A percentile compares a stretch with the other conserved stretches of the same genome.
Evolutionary conservation across 2,888 invertebrate species (phyloP).

Genomic region (Scaptomyza polygonia): DNA sequence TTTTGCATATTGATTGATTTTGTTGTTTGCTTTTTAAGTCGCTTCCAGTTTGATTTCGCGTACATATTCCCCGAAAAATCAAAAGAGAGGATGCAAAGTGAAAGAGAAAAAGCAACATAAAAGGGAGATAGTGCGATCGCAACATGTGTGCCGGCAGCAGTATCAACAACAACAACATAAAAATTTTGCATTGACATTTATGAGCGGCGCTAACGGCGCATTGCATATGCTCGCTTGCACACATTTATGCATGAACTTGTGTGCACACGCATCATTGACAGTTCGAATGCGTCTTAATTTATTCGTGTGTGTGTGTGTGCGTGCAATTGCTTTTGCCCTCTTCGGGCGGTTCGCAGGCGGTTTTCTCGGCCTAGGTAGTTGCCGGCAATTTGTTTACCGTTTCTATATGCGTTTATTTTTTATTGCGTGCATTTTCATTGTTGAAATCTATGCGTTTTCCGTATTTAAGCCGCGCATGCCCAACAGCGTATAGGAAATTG

Average conservation of each 20-base stretch:
- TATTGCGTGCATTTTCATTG: slow-evolving; percentile 53
- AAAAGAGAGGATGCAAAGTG: slow-evolving; percentile 6
- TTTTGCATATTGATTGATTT: slow-evolving; percentile 8
- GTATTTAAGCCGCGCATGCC: slow-evolving; percentile 68
- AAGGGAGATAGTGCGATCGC: slow-evolving; percentile 13
- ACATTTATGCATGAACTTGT: background rate
- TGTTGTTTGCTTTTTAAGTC: slow-evolving; percentile 21
- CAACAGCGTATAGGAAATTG: slow-evolving; percentile 65
- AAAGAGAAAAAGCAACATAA: background rate
- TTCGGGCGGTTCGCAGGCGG: slow-evolving; percentile 37
- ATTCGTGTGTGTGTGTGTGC: slow-evolving; percentile 15
- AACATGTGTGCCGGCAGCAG: slow-evolving; percentile 48
- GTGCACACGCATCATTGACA: slow-evolving; percentile 41
- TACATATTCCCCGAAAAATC: background rate
- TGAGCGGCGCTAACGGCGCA: slow-evolving; percentile 76
- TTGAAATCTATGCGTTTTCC: slow-evolving; percentile 62
- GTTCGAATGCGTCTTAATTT: slow-evolving; percentile 22
- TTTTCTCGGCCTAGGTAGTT: slow-evolving; percentile 46
- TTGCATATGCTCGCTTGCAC: slow-evolving; percentile 23
- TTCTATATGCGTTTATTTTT: slow-evolving; percentile 41
- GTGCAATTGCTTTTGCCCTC: slow-evolving; percentile 22
- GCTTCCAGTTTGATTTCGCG: slow-evolving; percentile 15
- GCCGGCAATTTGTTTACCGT: slow-evolving; percentile 43
- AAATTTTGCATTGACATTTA: slow-evolving; percentile 72
- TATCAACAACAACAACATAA: slow-evolving; percentile 34